phyloP scores from a whole-genome alignment of 2,888 invertebrate species.

The Iphiclides podalirius region DNA sequence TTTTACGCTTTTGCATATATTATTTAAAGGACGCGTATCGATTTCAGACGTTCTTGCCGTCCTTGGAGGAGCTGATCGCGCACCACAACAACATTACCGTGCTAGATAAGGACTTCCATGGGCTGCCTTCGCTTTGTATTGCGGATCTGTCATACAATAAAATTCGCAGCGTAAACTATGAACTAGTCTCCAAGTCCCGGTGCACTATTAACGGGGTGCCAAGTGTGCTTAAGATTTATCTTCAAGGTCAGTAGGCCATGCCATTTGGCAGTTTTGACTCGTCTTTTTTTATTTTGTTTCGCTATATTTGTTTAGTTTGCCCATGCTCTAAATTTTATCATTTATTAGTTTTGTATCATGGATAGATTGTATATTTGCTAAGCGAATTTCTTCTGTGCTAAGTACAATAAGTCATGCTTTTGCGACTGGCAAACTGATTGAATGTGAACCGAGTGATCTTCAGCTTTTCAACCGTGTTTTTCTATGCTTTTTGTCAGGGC shows the following conservation, averaged over 20 bases:
- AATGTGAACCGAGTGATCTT: too few relatives aligned
- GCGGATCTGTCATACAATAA: slow-evolving; percentile 89
- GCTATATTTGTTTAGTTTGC: too few relatives aligned
- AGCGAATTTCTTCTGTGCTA: not conserved
- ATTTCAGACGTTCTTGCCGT: slow-evolving; percentile 88
- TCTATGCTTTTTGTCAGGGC: too few relatives aligned
- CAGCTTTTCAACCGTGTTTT: too few relatives aligned
- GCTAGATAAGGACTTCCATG: slow-evolving; percentile 90
- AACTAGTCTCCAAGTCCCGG: slow-evolving; percentile 88
- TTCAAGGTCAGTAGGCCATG: slow-evolving; percentile 83
- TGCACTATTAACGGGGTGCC: slow-evolving; percentile 90
- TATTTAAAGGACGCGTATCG: not conserved
- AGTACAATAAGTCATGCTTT: not conserved
- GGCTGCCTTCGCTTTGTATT: slow-evolving; percentile 88
- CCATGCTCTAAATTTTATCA: too few relatives aligned
- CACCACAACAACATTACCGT: slow-evolving; percentile 88
- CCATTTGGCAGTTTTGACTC: too few relatives aligned
- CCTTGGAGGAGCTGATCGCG: slow-evolving; percentile 87
- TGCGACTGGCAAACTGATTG: not conserved
- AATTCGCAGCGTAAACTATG: slow-evolving; percentile 85
- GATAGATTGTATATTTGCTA: not conserved
- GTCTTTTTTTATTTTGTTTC: too few relatives aligned
- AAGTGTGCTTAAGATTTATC: slow-evolving; percentile 86
- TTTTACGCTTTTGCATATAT: not conserved
- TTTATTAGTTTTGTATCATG: too few relatives aligned